Conservation (phyloP, 2,888 invertebrate genomes). For the Drosophila subsilvestris region DNA sequence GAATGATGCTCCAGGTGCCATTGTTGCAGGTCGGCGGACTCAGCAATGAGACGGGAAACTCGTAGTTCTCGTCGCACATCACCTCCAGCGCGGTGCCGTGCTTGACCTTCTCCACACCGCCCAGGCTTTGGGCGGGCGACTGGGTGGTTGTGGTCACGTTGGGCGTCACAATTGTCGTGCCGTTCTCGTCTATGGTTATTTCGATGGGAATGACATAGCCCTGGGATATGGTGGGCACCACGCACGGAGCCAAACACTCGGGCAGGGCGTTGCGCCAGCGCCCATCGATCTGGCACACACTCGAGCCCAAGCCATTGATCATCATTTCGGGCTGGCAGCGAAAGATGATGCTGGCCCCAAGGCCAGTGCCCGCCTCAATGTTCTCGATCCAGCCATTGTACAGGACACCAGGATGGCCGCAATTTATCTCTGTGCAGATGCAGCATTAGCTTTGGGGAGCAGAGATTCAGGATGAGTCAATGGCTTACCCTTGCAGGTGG, state of each 20-base stretch:
- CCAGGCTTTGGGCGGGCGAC: slow-evolving; percentile 61
- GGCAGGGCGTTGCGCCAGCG: slow-evolving; percentile 97
- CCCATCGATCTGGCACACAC: slow-evolving; percentile 96
- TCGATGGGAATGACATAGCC: slow-evolving; percentile 89
- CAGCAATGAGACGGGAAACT: slow-evolving; percentile 90
- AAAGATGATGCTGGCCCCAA: slow-evolving; percentile 96
- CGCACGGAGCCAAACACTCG: slow-evolving; percentile 96
- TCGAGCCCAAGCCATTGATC: slow-evolving; percentile 93
- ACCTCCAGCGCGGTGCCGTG: slow-evolving; percentile 91
- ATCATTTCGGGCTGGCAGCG: slow-evolving; percentile 96
- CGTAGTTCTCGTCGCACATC: slow-evolving; percentile 93
- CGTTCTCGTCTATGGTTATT: slow-evolving; percentile 81
- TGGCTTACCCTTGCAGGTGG: slow-evolving; percentile 93
- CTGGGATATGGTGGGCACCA: slow-evolving; percentile 94
- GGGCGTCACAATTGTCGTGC: slow-evolving; percentile 76
- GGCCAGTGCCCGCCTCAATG: slow-evolving; percentile 93
- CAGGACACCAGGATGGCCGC: slow-evolving; percentile 95
- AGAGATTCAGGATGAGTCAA: neutral
- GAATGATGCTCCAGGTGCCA: slow-evolving; percentile 97
- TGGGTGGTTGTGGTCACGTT: slow-evolving; percentile 83
- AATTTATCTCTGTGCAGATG: slow-evolving; percentile 93
- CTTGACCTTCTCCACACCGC: slow-evolving; percentile 85
- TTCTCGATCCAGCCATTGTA: slow-evolving; percentile 98
- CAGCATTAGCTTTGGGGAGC: neutral
- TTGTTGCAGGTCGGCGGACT: slow-evolving; percentile 94